Conservation (phyloP, 2,113 vertebrate genomes). For the Candoia aspera region DNA sequence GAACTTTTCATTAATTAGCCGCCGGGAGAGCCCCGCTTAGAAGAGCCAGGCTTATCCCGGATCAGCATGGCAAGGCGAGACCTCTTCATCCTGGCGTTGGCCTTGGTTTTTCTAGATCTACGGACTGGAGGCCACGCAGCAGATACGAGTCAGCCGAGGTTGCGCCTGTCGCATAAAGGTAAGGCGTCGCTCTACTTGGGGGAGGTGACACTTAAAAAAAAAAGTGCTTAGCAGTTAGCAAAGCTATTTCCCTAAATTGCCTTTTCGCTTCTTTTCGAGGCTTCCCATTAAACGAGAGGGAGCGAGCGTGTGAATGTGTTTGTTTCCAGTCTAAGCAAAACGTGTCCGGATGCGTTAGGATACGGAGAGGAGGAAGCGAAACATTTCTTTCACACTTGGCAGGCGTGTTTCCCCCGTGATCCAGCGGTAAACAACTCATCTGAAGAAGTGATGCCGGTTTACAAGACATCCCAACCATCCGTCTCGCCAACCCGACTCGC, state of each 20-base stretch:
- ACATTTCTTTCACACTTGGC: neutral
- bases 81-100: constrained; percentile 65
- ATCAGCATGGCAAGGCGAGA: constrained; percentile 67
- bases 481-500: neutral
- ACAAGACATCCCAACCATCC: neutral
- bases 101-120: constrained; percentile 63
- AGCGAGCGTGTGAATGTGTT: neutral
- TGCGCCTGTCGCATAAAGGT: constrained; percentile 87
- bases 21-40: neutral
- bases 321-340: neutral
- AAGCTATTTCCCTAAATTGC: no score
- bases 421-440: neutral
- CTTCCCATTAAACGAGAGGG: neutral
- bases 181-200: constrained; percentile 54
- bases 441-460: neutral
- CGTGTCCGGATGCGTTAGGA: no score
- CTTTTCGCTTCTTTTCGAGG: neutral
- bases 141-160: constrained; percentile 75
- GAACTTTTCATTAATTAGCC: constrained; percentile 23
- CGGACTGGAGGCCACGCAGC: constrained; percentile 58
- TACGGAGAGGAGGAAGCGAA: neutral
- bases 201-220: neutral
- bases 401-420: neutral
- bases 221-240: neutral
- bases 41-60: constrained; percentile 17